Percentiles rank a stretch among this genome's conserved stretches.
phyloP scores from a whole-genome alignment of 1,140 invertebrate genomes.

The Metaphire vulgaris region DNA sequence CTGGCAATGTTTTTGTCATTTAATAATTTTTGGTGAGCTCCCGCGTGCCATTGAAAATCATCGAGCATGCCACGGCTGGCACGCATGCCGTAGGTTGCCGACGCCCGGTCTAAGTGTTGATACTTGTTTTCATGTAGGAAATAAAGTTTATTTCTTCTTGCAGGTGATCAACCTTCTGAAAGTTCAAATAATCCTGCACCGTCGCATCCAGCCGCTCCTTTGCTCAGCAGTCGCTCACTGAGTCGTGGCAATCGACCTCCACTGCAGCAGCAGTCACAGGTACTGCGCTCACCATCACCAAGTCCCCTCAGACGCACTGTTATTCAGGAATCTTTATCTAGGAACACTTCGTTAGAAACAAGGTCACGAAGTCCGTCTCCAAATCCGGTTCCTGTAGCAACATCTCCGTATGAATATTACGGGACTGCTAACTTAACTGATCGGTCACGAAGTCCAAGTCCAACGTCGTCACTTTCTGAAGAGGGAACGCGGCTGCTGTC shows the following conservation, averaged over 20 bases:
- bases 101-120: no score
- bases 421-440: slow-evolving; percentile 54
- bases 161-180: no score
- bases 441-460: slow-evolving; percentile 56
- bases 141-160: no score
- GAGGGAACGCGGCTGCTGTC: slow-evolving; percentile 50
- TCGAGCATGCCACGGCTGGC: no score
- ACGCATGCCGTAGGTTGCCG: no score
- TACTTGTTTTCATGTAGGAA: no score
- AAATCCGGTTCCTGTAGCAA: background rate
- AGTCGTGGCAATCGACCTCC: background rate
- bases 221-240: background rate
- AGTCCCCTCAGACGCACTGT: background rate
- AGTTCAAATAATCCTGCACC: no score
- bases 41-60: no score
- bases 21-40: no score
- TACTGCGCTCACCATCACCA: background rate
- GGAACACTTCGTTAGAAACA: background rate
- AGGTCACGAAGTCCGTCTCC: background rate
- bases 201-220: background rate
- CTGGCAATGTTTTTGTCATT: no score
- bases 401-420: slow-evolving; percentile 47
- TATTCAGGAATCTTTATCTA: background rate
- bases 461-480: slow-evolving; percentile 11
- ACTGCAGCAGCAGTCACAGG: background rate